Evolutionary conservation across 2,797 vertebrate genomes (phyloP), one percentile per base, ranked within the genome.

Genomic region (Sebastes itinus): DNA sequence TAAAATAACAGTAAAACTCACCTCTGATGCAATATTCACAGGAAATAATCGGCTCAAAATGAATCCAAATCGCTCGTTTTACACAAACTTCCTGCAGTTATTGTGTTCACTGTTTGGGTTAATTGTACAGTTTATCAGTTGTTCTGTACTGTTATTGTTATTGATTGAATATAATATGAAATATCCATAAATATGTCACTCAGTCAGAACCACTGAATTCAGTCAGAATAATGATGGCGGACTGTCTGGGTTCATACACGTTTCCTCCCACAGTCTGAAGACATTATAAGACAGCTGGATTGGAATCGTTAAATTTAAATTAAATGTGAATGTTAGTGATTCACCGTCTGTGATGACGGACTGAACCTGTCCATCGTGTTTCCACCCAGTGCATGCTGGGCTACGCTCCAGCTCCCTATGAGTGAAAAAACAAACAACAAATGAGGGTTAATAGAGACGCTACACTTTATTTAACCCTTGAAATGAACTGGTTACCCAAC

Each of bases 291-390:
- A 75, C 32, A 18, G 32, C 56, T 49, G 16, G 9, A 55, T 2
- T 55, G 11, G 62, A 68, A 11, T 14, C 35, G 18, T 73, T 28
- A 66, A 59, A 59, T 56, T 49, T 6, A 30, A 49, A 30, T 32
- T 30, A 49, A 38, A 30, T 32, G 27, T 32, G 25, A 66, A 49
- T 38, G 35, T 59, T 46, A 35, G 16, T 73, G 82, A 82, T 46
- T 84, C 72, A 73, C 42, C 25, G 54, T 74, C 78, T 72, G 60
- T 66, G 61, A 62, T 62, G 13, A 60, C 1, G 6, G 14, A 28
- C 13, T 54, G 13, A 71, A 63, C 20, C 0, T 75, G 62, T 54
- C 35, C 0, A 9, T 4, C 4, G 11, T 56, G 16, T 58, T 52
- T 27, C 23, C 14, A 20, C 27, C 13, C 3, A 22, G 55, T 49